A percentile compares a stretch with the other conserved stretches of the same genome.
phyloP scores from a whole-genome alignment of 37 sponge, comb jelly and placozoan genomes.

The Cladorhizidae sp. region DNA sequence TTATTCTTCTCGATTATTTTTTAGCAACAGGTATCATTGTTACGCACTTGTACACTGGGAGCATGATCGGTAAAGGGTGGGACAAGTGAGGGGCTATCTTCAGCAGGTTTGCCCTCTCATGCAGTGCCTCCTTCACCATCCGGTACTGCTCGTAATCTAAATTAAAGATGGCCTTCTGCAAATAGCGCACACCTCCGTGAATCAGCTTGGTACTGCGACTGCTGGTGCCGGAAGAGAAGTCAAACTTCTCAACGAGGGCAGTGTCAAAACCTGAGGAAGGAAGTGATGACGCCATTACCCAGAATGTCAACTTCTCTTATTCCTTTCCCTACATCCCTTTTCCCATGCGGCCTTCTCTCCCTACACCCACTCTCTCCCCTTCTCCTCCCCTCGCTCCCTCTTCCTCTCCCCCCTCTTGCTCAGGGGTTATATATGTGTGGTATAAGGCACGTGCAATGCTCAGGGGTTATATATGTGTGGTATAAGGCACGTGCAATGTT shows the following conservation, averaged over 20 bases:
- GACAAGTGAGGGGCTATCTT: slow-evolving; percentile 96
- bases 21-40: too few relatives aligned
- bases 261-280: slow-evolving; percentile 73
- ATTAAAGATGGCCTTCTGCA: slow-evolving; percentile 93
- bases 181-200: slow-evolving; percentile 98
- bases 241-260: slow-evolving; percentile 94
- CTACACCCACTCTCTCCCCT: too few relatives aligned
- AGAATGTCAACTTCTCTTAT: not conserved
- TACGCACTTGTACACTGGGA: slow-evolving; percentile 93
- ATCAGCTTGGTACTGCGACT: slow-evolving; percentile 98
- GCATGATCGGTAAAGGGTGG: slow-evolving; percentile 94
- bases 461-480: too few relatives aligned
- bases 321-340: too few relatives aligned
- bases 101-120: slow-evolving; percentile 91
- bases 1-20: too few relatives aligned
- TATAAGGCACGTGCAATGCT: too few relatives aligned
- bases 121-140: slow-evolving; percentile 94
- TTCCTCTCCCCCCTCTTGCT: too few relatives aligned
- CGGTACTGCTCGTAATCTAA: slow-evolving; percentile 93
- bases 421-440: too few relatives aligned
- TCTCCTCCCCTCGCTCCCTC: too few relatives aligned
- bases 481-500: too few relatives aligned
- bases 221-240: slow-evolving; percentile 97
- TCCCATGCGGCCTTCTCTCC: too few relatives aligned
- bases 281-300: not conserved